Evolutionary conservation across 37 sponge, comb jelly and placozoan genomes (phyloP).

Genomic region (Chondrosia reniformis): DNA sequence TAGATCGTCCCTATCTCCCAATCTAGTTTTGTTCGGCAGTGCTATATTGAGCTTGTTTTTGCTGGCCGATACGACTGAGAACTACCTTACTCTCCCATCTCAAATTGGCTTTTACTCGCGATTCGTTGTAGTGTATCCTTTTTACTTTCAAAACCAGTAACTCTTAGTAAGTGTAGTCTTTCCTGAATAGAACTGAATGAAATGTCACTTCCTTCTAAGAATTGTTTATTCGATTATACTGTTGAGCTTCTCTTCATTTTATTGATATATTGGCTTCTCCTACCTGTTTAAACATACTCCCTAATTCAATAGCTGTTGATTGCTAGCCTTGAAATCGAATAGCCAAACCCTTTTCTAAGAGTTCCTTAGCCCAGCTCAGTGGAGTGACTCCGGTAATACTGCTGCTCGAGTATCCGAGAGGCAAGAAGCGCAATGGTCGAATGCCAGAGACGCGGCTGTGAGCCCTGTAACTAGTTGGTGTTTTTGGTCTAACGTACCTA

Average conservation of each 20-base stretch:
- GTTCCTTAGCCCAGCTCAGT: slow-evolving; percentile 13
- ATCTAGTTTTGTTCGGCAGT: neutral
- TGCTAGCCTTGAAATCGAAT: too few relatives aligned
- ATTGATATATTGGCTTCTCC: too few relatives aligned
- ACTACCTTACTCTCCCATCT: slow-evolving; percentile 14
- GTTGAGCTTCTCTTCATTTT: too few relatives aligned
- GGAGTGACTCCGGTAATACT: slow-evolving; percentile 45
- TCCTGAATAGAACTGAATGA: too few relatives aligned
- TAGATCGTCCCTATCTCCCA: neutral
- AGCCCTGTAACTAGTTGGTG: slow-evolving; percentile 8
- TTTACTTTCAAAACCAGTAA: too few relatives aligned
- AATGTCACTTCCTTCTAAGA: too few relatives aligned
- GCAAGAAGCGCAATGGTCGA: slow-evolving; percentile 36
- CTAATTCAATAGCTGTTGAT: too few relatives aligned
- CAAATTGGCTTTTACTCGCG: slow-evolving; percentile 47
- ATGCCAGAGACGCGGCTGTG: slow-evolving; percentile 63
- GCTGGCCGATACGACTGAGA: neutral
- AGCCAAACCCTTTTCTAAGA: too few relatives aligned
- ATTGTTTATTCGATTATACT: too few relatives aligned
- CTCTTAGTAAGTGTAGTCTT: too few relatives aligned
- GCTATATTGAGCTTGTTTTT: slow-evolving; percentile 6
- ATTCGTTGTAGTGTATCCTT: slow-evolving; percentile 75
- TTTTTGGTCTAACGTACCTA: neutral
- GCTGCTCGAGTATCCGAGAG: slow-evolving; percentile 68
- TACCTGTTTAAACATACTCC: too few relatives aligned